Percentiles rank a stretch among this genome's conserved stretches.
phyloP scores from a whole-genome alignment of 2,888 invertebrate species.

The Dynastes maya region DNA sequence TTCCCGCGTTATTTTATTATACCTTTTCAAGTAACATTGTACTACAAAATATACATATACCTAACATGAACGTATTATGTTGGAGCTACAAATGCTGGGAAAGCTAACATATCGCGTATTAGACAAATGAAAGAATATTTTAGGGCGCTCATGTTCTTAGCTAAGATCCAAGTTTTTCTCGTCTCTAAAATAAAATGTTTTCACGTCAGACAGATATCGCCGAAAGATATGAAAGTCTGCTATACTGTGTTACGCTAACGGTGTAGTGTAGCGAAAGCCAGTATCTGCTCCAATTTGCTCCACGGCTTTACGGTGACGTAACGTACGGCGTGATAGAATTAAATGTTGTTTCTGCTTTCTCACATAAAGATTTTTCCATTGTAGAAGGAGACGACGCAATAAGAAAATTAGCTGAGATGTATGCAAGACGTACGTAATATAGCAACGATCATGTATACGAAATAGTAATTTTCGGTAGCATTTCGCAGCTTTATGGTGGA shows the following conservation, averaged over 20 bases:
- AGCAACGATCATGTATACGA: neutral
- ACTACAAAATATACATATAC: too few species aligned
- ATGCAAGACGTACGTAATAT: constrained; percentile 20
- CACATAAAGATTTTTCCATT: constrained; percentile 31
- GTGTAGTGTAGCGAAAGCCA: constrained; percentile 12
- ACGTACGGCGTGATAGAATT: constrained; percentile 45
- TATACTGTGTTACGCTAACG: constrained; percentile 21
- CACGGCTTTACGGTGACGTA: constrained; percentile 12
- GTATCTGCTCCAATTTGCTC: constrained; percentile 40
- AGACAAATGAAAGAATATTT: too few species aligned
- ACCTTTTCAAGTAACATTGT: too few species aligned
- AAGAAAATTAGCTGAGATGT: constrained; percentile 33
- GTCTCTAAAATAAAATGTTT: constrained; percentile 16
- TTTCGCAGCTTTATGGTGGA: neutral
- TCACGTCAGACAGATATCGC: constrained; percentile 30
- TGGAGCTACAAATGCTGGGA: too few species aligned
- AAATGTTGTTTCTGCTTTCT: constrained; percentile 37
- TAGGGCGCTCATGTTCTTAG: neutral
- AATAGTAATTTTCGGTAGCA: constrained; percentile 20
- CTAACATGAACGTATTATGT: too few species aligned
- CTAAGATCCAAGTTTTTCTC: neutral
- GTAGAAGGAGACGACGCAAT: constrained; percentile 1
- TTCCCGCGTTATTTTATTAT: too few species aligned
- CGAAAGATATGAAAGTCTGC: constrained; percentile 3
- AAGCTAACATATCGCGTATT: too few species aligned